A percentile compares a stretch with the other conserved stretches of the same genome.
phyloP scores from a whole-genome alignment of 2,113 vertebrate genomes.

The Hepsetus odoe region DNA sequence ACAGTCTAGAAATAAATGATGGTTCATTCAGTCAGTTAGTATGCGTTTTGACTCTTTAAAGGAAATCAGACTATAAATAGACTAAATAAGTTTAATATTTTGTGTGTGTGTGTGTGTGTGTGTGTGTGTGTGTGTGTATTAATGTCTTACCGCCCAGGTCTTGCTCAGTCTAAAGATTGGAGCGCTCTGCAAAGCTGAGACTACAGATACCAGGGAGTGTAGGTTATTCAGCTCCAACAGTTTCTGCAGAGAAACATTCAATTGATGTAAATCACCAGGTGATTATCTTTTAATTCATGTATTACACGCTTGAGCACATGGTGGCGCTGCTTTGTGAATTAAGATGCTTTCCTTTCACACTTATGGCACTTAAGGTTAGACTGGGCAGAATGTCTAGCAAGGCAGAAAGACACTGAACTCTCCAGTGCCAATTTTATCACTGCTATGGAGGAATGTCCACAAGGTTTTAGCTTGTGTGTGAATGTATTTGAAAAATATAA shows the following conservation, averaged over 20 bases:
- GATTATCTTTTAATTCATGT: too few species aligned
- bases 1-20: too few species aligned
- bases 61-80: not conserved
- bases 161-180: constrained; percentile 95
- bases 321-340: too few species aligned
- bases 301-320: too few species aligned
- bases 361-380: too few species aligned
- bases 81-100: not conserved
- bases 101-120: constrained; percentile 13
- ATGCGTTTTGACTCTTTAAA: not conserved
- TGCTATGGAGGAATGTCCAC: too few species aligned
- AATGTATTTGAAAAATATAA: too few species aligned
- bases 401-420: too few species aligned
- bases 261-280: not conserved
- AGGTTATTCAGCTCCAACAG: constrained; percentile 94
- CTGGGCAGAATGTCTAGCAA: too few species aligned
- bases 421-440: too few species aligned
- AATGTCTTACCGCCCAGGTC: constrained; percentile 91
- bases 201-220: constrained; percentile 93
- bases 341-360: too few species aligned
- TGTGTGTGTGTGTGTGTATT: not conserved
- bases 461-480: too few species aligned
- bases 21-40: not conserved
- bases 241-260: constrained; percentile 77
- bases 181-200: constrained; percentile 92